phyloP scores from a whole-genome alignment of 2,888 invertebrate genomes.

The Odontocerum albicorne region DNA sequence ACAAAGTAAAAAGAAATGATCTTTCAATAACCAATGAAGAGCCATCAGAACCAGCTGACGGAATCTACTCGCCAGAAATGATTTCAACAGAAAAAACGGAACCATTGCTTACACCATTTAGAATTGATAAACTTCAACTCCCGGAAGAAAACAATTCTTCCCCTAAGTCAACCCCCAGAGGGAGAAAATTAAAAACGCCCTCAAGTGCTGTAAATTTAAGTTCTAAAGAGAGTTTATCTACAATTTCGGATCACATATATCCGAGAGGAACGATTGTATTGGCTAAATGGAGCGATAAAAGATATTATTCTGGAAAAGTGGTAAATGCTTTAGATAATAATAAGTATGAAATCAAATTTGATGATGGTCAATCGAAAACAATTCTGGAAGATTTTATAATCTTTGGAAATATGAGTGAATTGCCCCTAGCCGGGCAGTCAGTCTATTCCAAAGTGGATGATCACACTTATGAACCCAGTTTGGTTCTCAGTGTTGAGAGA shows the following conservation, averaged over 20 bases:
- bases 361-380: constrained; percentile 62
- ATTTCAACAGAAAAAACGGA: constrained; percentile 42
- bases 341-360: constrained; percentile 65
- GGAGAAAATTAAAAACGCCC: constrained; percentile 3
- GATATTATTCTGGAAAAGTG: constrained; percentile 67
- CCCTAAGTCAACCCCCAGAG: constrained; percentile 10
- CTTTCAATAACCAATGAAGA: constrained; percentile 53
- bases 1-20: constrained; percentile 52
- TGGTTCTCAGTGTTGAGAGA: constrained; percentile 53
- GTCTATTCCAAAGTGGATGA: constrained; percentile 59
- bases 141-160: constrained; percentile 43
- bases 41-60: constrained; percentile 41
- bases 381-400: constrained; percentile 64
- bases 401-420: constrained; percentile 54
- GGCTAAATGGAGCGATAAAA: constrained; percentile 69
- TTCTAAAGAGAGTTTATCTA: not conserved
- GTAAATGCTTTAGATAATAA: constrained; percentile 57
- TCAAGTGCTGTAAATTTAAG: constrained; percentile 1
- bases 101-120: constrained; percentile 5
- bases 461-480: constrained; percentile 57
- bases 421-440: constrained; percentile 57
- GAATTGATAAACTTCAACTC: constrained; percentile 32
- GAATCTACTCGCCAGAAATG: constrained; percentile 57
- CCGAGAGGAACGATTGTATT: constrained; percentile 57
- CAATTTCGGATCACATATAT: constrained; percentile 31